Percentiles rank a stretch among this genome's conserved stretches.
Evolutionary conservation across 2,113 vertebrate species (phyloP).

Genomic region (Taurulus bubalis): DNA sequence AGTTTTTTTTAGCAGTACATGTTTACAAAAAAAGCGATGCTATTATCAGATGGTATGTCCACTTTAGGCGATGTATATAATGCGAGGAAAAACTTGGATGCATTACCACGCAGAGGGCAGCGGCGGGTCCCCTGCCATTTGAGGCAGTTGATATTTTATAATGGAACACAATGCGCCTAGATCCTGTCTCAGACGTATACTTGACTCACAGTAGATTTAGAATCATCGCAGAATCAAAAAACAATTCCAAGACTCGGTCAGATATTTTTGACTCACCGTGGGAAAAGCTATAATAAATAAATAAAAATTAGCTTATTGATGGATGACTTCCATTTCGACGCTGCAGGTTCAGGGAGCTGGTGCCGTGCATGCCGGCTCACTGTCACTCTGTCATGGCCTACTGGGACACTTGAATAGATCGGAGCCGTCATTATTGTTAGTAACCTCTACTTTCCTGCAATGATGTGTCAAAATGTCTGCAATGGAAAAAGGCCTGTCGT

Average conservation of each 20-base stretch:
- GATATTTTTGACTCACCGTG: background rate
- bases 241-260: background rate
- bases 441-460: background rate
- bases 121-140: background rate
- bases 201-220: background rate
- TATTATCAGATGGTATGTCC: background rate
- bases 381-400: background rate
- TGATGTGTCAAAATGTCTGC: background rate
- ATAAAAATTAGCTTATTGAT: background rate
- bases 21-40: background rate
- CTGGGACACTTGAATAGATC: background rate
- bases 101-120: background rate
- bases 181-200: background rate
- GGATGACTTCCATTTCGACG: background rate
- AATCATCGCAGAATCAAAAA: background rate
- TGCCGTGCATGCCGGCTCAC: background rate
- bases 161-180: background rate
- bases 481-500: background rate
- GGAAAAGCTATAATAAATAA: background rate
- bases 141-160: slow-evolving; percentile 15
- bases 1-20: background rate
- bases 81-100: background rate
- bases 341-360: background rate
- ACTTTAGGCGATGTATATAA: background rate
- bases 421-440: background rate